phyloP scores from a whole-genome alignment of 2,797 vertebrate genomes.

The Amniataba percoides region DNA sequence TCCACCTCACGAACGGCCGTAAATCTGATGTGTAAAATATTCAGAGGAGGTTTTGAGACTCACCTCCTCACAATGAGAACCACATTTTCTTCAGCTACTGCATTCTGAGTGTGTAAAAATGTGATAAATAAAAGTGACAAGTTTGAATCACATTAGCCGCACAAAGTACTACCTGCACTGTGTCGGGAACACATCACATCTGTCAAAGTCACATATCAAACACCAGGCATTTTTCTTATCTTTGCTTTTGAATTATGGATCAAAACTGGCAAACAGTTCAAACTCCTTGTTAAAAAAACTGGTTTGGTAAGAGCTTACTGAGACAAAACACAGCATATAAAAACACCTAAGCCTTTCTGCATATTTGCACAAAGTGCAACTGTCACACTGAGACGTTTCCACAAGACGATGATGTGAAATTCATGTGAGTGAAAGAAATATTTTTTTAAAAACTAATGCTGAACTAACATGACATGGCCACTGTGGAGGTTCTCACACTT shows the following conservation, averaged over 20 bases:
- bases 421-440: too few relatives aligned
- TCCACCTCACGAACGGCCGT: conserved; percentile 31
- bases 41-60: conserved; percentile 32
- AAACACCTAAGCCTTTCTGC: not conserved
- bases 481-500: not conserved
- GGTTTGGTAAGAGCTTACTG: not conserved
- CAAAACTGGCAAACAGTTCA: not conserved
- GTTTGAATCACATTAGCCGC: conserved; percentile 26
- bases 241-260: conserved; percentile 10
- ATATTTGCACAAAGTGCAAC: not conserved
- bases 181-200: conserved; percentile 19
- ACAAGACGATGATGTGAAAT: not conserved
- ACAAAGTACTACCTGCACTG: not conserved
- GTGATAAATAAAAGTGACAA: conserved; percentile 42
- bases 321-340: not conserved
- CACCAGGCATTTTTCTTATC: conserved; percentile 1
- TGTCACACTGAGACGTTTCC: not conserved
- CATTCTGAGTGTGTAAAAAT: not conserved
- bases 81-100: conserved; percentile 27
- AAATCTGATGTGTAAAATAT: conserved; percentile 47
- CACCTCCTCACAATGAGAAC: conserved; percentile 19
- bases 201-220: conserved; percentile 27
- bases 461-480: not conserved
- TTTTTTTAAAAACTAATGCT: not conserved
- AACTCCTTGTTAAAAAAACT: not conserved